Conservation (phyloP, 2,888 invertebrate genomes). For the Patella ulyssiponensis region DNA sequence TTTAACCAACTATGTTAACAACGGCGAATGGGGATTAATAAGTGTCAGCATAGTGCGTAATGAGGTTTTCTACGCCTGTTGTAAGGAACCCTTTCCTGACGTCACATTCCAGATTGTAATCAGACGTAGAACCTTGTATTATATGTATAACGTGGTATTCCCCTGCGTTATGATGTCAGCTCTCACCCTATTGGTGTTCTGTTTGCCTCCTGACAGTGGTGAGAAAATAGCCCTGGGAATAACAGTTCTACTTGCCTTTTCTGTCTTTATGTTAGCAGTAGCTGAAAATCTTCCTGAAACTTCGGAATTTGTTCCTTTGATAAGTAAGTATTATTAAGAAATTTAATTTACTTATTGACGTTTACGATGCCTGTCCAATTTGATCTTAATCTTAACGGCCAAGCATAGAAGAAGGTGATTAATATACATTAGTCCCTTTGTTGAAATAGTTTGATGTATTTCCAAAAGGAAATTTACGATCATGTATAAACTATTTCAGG, state of each 20-base stretch:
- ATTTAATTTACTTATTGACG: neutral
- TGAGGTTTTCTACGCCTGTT: constrained; percentile 68
- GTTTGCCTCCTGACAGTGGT: constrained; percentile 75
- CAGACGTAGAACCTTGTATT: constrained; percentile 74
- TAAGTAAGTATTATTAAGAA: constrained; percentile 70
- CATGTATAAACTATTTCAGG: no score
- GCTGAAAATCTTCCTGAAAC: constrained; percentile 77
- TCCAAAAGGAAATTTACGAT: neutral
- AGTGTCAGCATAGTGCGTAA: constrained; percentile 60
- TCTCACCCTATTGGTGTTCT: constrained; percentile 76
- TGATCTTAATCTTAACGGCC: no score
- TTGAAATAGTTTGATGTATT: neutral
- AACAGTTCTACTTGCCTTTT: constrained; percentile 75
- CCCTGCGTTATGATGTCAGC: constrained; percentile 79
- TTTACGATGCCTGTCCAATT: neutral
- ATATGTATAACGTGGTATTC: constrained; percentile 76
- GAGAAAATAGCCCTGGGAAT: constrained; percentile 77
- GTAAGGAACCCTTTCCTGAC: constrained; percentile 69
- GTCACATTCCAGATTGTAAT: constrained; percentile 73
- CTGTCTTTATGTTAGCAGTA: constrained; percentile 76
- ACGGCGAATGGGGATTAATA: constrained; percentile 70
- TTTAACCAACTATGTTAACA: constrained; percentile 67
- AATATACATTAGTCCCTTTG: no score
- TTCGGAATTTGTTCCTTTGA: constrained; percentile 76
- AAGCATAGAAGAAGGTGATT: no score